phyloP scores from a whole-genome alignment of 2,797 vertebrate genomes.

The Megalops cyprinoides region DNA sequence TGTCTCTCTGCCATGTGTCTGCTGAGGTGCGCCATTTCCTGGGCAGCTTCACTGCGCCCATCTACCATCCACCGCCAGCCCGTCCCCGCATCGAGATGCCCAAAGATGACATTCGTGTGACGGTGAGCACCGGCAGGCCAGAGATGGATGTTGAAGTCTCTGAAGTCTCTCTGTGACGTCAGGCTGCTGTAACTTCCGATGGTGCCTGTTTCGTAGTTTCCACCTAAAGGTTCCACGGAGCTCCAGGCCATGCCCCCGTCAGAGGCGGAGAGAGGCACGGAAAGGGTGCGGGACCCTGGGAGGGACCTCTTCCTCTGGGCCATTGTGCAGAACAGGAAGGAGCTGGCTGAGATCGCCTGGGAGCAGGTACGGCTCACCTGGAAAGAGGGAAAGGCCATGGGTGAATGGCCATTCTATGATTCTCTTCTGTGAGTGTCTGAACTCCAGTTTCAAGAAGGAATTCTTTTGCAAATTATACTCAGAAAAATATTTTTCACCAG shows the following conservation, averaged over 20 bases:
- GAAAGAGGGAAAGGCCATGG: not conserved
- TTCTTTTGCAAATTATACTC: not conserved
- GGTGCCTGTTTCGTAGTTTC: constrained; percentile 28
- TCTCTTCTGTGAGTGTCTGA: not conserved
- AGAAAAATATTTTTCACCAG: too few relatives aligned
- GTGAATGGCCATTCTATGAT: not conserved
- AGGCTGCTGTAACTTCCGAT: not conserved
- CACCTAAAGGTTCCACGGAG: constrained; percentile 38
- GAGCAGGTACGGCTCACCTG: constrained; percentile 78
- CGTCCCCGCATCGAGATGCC: constrained; percentile 57
- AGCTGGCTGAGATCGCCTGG: constrained; percentile 91
- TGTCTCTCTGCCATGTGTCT: constrained; percentile 80
- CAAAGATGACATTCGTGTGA: constrained; percentile 42
- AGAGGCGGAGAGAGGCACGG: constrained; percentile 14
- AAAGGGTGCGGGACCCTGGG: constrained; percentile 64
- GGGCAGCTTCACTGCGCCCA: constrained; percentile 80
- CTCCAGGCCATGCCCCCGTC: constrained; percentile 24
- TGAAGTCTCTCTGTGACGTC: not conserved
- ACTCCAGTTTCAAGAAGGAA: not conserved
- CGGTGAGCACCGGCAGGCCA: constrained; percentile 52
- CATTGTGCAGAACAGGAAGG: constrained; percentile 84
- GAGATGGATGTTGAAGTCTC: not conserved
- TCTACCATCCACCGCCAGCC: constrained; percentile 69
- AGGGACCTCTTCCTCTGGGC: constrained; percentile 95
- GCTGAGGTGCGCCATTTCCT: constrained; percentile 84